Evolutionary conservation across 92 coral and sea anemone genomes (phyloP).

Genomic region (Galaxea fascicularis): DNA sequence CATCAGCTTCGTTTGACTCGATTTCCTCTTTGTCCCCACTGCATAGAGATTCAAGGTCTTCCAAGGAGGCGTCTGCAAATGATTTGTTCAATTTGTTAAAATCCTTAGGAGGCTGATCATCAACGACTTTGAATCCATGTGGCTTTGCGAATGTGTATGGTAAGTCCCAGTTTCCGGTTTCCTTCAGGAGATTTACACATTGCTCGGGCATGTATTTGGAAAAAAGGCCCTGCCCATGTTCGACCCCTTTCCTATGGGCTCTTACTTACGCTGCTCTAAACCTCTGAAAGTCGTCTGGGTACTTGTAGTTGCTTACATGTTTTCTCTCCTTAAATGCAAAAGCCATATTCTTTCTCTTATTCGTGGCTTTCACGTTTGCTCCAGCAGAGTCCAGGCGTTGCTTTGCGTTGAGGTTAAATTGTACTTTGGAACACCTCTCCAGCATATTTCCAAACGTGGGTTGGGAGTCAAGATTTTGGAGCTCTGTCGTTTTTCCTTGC

Average conservation of each 20-base stretch:
- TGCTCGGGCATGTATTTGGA: constrained; percentile 25
- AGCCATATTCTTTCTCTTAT: constrained; percentile 23
- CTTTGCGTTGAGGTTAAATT: constrained; percentile 47
- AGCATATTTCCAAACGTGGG: constrained; percentile 58
- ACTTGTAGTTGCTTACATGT: not conserved
- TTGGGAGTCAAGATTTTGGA: constrained; percentile 45
- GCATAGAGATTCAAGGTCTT: not conserved
- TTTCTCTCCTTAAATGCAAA: constrained; percentile 30
- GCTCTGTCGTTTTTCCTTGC: constrained; percentile 35
- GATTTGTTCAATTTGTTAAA: not conserved
- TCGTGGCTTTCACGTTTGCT: constrained; percentile 46
- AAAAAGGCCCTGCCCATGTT: constrained; percentile 48
- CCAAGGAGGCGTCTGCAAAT: not conserved
- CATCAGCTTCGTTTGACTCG: not conserved
- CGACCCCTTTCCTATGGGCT: constrained; percentile 51
- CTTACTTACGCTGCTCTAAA: constrained; percentile 44
- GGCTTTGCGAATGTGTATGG: constrained; percentile 41
- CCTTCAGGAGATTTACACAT: constrained; percentile 53
- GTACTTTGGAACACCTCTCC: constrained; percentile 50
- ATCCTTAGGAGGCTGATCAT: constrained; percentile 12
- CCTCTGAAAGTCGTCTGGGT: constrained; percentile 25
- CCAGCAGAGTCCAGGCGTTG: constrained; percentile 38
- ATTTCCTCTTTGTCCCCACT: not conserved
- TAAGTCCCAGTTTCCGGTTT: constrained; percentile 47
- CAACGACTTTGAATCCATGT: constrained; percentile 23